Percentiles rank a stretch among this genome's conserved stretches.
Conservation (phyloP, 2,797 vertebrate species). For the Nannoperca australis region DNA sequence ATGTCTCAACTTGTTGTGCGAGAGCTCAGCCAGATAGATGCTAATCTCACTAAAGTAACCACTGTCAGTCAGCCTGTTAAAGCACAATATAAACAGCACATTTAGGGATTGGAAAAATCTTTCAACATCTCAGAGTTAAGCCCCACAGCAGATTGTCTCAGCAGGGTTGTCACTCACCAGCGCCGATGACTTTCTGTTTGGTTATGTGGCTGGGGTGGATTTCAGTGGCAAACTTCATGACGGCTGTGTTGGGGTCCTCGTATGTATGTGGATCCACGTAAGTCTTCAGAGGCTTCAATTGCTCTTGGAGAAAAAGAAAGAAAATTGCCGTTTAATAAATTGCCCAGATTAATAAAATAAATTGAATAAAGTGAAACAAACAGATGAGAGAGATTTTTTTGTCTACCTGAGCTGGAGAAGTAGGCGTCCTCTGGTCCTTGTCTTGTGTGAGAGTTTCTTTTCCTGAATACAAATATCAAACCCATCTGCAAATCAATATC, state of each 20-base stretch:
- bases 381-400: constrained; percentile 12
- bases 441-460: constrained; percentile 85
- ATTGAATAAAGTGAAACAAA: background rate
- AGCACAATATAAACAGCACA: constrained; percentile 73
- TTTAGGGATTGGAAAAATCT: constrained; percentile 67
- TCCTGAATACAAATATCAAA: constrained; percentile 79
- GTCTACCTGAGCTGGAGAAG: constrained; percentile 93
- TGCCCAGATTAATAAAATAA: constrained; percentile 10
- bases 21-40: constrained; percentile 63
- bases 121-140: constrained; percentile 65
- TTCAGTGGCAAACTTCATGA: constrained; percentile 97
- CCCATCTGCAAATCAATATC: constrained; percentile 46
- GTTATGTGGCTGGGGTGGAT: constrained; percentile 92
- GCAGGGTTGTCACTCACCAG: constrained; percentile 86
- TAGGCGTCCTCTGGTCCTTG: constrained; percentile 93
- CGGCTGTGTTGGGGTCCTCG: constrained; percentile 95
- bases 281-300: constrained; percentile 96
- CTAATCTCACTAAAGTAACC: constrained; percentile 73
- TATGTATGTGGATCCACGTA: constrained; percentile 98
- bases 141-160: constrained; percentile 59
- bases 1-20: constrained; percentile 75
- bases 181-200: constrained; percentile 97
- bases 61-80: constrained; percentile 71
- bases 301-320: constrained; percentile 83
- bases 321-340: background rate